These are phyloP conservation scores for Morpho achilles DNA, from an alignment of 2,888 invertebrate genomes.

Conservation along the genomic window DNA sequence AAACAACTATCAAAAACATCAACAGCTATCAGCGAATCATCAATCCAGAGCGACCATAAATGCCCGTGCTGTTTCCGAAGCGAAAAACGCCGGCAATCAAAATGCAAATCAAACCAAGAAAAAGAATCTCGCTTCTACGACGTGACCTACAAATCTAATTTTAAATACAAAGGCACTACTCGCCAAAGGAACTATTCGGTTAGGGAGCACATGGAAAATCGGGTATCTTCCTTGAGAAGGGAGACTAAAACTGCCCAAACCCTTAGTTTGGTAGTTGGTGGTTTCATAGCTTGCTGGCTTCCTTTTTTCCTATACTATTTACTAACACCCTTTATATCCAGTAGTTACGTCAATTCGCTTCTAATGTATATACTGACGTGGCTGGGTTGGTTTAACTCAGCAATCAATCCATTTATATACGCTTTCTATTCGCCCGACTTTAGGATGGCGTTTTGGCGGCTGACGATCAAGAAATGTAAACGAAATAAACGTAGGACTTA, in stretches of 20 bases:
- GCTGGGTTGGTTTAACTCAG: constrained; percentile 94
- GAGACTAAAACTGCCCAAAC: constrained; percentile 95
- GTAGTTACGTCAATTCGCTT: constrained; percentile 78
- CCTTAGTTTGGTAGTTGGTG: constrained; percentile 91
- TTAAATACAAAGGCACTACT: constrained; percentile 61
- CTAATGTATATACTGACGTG: constrained; percentile 89
- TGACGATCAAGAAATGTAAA: constrained; percentile 85
- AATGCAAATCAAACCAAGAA: constrained; percentile 47
- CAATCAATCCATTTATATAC: constrained; percentile 94
- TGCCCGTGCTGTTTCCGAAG: constrained; percentile 66
- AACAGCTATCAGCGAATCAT: constrained; percentile 56
- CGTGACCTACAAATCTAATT: constrained; percentile 66
- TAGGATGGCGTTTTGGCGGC: constrained; percentile 90
- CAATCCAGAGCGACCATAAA: constrained; percentile 57
- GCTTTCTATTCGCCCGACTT: constrained; percentile 94
- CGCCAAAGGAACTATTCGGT: constrained; percentile 73
- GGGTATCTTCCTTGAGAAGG: constrained; percentile 84
- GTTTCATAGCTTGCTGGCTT: constrained; percentile 92
- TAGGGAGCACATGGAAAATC: constrained; percentile 75
- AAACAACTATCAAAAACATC: constrained; percentile 59
- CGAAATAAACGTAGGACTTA: constrained; percentile 38
- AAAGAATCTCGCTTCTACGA: constrained; percentile 60
- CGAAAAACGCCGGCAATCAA: constrained; percentile 52
- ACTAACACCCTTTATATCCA: constrained; percentile 87
- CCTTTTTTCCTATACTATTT: constrained; percentile 92